Evolutionary conservation across 2,113 vertebrate genomes (phyloP).

Genomic region (Natator depressus): DNA sequence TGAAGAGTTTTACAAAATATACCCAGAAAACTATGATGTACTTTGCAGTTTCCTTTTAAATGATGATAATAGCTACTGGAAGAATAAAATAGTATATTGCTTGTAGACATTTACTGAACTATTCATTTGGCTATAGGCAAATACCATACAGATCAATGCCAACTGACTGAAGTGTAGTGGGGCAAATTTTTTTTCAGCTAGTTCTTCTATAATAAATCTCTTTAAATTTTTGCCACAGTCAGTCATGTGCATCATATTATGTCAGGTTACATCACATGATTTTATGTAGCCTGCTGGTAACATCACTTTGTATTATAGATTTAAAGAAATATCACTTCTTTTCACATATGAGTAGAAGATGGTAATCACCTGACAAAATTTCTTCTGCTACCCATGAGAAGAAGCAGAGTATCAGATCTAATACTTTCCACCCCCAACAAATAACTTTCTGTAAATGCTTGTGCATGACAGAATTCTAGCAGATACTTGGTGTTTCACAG

Average conservation of each 20-base stretch:
- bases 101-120: constrained; percentile 48
- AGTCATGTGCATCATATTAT: constrained; percentile 47
- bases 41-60: constrained; percentile 42
- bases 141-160: constrained; percentile 45
- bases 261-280: constrained; percentile 57
- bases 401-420: constrained; percentile 51
- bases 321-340: constrained; percentile 67
- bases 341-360: constrained; percentile 44
- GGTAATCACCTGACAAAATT: constrained; percentile 63
- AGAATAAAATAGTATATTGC: constrained; percentile 15
- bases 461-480: constrained; percentile 57
- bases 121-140: constrained; percentile 61
- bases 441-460: constrained; percentile 56
- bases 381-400: constrained; percentile 40
- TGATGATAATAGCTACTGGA: constrained; percentile 6
- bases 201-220: constrained; percentile 41
- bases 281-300: constrained; percentile 62
- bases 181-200: neutral
- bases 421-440: constrained; percentile 52
- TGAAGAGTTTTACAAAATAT: neutral
- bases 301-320: constrained; percentile 55
- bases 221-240: constrained; percentile 52
- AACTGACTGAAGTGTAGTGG: constrained; percentile 38
- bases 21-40: constrained; percentile 10
- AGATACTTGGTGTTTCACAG: constrained; percentile 62